Conservation (phyloP, 2,113 vertebrate genomes). For the Paraplagusia blochii region DNA sequence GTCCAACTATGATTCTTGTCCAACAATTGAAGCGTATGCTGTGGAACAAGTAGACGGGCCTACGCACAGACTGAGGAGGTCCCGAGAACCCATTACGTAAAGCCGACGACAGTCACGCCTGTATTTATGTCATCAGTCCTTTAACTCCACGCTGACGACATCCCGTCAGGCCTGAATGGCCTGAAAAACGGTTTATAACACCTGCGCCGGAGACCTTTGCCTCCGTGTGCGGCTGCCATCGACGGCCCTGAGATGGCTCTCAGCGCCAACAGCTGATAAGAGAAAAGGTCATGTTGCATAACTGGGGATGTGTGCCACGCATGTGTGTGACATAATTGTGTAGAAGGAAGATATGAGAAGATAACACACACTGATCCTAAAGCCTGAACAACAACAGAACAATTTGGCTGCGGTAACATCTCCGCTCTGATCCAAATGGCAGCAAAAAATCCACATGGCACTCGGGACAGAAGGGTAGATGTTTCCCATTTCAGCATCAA, state of each 20-base stretch:
- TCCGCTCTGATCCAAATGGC: constrained; percentile 33
- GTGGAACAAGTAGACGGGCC: constrained; percentile 35
- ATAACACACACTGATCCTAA: constrained; percentile 17
- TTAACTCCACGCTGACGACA: constrained; percentile 1
- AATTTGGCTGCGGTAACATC: constrained; percentile 35
- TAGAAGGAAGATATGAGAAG: constrained; percentile 11
- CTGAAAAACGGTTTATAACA: constrained; percentile 40
- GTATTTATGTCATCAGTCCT: constrained; percentile 23
- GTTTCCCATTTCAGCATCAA: constrained; percentile 19
- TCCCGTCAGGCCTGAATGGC: not conserved
- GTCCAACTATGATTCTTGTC: constrained; percentile 24
- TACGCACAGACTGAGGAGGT: not conserved
- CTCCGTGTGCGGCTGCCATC: constrained; percentile 24
- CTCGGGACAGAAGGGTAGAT: not conserved
- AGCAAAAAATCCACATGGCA: constrained; percentile 35
- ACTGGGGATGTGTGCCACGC: constrained; percentile 11
- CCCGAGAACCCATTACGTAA: not conserved
- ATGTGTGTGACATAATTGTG: constrained; percentile 50
- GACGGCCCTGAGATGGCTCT: constrained; percentile 34
- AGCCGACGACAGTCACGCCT: constrained; percentile 49
- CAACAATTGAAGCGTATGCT: constrained; percentile 26
- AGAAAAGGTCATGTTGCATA: constrained; percentile 65
- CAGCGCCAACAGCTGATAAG: constrained; percentile 65
- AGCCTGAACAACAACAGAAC: constrained; percentile 20
- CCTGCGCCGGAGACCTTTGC: constrained; percentile 49